Evolutionary conservation across 53 echinoderm and acorn worm species (phyloP).

Genomic region (Crossaster papposus): DNA sequence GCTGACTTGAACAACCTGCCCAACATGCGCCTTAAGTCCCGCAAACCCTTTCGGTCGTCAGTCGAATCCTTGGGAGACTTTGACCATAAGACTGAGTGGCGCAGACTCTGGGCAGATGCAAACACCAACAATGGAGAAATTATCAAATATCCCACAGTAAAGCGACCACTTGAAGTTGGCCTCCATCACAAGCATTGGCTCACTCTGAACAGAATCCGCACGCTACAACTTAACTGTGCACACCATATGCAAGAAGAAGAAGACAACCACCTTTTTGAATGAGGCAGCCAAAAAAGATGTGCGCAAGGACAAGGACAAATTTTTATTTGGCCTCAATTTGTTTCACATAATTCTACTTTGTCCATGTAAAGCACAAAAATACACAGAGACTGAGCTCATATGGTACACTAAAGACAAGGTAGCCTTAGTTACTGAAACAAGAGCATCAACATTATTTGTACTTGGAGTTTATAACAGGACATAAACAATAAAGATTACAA

Average conservation of each 20-base stretch:
- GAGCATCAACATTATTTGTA: not conserved
- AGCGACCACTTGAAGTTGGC: slow-evolving; percentile 34
- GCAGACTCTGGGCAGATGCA: not conserved
- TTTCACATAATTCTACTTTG: too few relatives aligned
- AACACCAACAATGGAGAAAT: slow-evolving; percentile 3
- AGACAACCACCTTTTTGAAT: too few relatives aligned
- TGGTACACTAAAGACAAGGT: not conserved
- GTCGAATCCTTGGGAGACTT: slow-evolving; percentile 24
- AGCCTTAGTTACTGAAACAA: not conserved
- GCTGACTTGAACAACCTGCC: too few relatives aligned
- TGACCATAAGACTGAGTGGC: slow-evolving; percentile 21
- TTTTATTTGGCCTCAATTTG: too few relatives aligned
- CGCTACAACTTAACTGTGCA: too few relatives aligned
- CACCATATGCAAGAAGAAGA: too few relatives aligned
- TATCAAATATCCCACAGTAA: slow-evolving; percentile 27
- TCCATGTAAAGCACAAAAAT: too few relatives aligned
- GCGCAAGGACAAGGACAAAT: too few relatives aligned
- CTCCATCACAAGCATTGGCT: slow-evolving; percentile 33
- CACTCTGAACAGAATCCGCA: slow-evolving; percentile 37
- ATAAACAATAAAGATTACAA: too few relatives aligned
- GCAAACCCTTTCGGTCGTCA: slow-evolving; percentile 23
- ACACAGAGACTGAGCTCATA: too few relatives aligned
- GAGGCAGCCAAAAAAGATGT: too few relatives aligned
- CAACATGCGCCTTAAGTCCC: slow-evolving; percentile 30
- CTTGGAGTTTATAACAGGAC: not conserved